Conservation (phyloP, 2,113 vertebrate species). For the Diglossa brunneiventris region DNA sequence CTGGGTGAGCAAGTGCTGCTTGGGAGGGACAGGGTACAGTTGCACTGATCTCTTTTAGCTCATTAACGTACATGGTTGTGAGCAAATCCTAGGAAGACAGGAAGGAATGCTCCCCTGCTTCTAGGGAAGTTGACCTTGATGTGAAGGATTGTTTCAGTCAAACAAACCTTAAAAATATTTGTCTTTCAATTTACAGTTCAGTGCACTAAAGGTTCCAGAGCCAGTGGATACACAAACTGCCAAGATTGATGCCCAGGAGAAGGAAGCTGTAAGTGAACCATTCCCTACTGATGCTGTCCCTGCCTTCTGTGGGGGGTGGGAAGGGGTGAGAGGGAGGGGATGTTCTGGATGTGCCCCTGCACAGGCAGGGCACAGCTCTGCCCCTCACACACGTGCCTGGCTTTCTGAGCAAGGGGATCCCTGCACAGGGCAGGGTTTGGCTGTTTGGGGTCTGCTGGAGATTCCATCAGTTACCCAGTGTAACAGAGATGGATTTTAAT, state of each 20-base stretch:
- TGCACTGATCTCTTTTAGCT: neutral
- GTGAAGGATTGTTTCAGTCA: neutral
- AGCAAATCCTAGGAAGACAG: neutral
- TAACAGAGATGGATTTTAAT: neutral
- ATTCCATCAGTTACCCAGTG: neutral
- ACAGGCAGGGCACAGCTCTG: neutral
- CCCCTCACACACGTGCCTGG: rapidly evolving
- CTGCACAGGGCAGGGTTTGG: neutral
- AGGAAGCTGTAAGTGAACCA: constrained; percentile 83
- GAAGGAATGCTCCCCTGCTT: neutral
- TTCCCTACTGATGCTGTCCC: neutral
- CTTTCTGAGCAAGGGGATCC: neutral
- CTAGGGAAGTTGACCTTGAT: neutral
- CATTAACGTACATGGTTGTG: rapidly evolving
- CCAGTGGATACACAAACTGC: constrained; percentile 84
- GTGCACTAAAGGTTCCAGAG: constrained; percentile 81
- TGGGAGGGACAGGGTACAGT: neutral
- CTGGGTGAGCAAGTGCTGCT: neutral
- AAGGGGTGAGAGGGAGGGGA: neutral
- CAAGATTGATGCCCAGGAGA: constrained; percentile 81
- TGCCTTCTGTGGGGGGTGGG: neutral
- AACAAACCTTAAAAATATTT: neutral
- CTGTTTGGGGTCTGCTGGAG: neutral
- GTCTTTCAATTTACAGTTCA: constrained; percentile 75
- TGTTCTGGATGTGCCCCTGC: neutral